Conservation (phyloP, 2,797 vertebrate species). For the Trichosurus vulpecula region DNA sequence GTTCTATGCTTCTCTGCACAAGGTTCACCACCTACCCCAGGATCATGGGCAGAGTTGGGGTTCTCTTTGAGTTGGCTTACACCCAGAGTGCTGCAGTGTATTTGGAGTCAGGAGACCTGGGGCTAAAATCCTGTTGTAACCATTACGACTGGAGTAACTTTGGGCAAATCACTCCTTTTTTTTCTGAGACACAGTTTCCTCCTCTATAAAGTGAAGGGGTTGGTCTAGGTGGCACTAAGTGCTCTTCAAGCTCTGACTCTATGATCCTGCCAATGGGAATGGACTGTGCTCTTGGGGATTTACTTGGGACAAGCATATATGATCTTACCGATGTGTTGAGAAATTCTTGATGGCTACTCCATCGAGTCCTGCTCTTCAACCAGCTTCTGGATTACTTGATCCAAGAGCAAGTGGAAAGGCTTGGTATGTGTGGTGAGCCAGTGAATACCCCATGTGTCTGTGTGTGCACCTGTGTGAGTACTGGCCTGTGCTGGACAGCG, state of each 20-base stretch:
- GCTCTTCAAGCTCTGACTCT: neutral
- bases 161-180: neutral
- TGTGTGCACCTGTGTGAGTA: neutral
- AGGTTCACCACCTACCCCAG: neutral
- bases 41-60: neutral
- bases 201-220: neutral
- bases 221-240: neutral
- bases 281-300: neutral
- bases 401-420: neutral
- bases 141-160: neutral
- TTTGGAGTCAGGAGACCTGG: neutral
- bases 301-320: neutral
- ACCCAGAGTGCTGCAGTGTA: neutral
- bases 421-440: no score
- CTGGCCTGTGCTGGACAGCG: neutral
- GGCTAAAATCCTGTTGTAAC: neutral
- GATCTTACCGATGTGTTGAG: neutral
- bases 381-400: neutral
- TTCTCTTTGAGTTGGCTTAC: neutral
- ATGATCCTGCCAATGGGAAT: neutral
- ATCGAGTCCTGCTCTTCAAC: neutral
- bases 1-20: neutral
- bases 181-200: neutral
- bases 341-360: no score
- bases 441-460: neutral